A percentile compares a stretch with the other conserved stretches of the same genome.
These are phyloP conservation scores for Tenebrio molitor DNA, from an alignment of 1,140 invertebrate species.

Conservation along the genomic window DNA sequence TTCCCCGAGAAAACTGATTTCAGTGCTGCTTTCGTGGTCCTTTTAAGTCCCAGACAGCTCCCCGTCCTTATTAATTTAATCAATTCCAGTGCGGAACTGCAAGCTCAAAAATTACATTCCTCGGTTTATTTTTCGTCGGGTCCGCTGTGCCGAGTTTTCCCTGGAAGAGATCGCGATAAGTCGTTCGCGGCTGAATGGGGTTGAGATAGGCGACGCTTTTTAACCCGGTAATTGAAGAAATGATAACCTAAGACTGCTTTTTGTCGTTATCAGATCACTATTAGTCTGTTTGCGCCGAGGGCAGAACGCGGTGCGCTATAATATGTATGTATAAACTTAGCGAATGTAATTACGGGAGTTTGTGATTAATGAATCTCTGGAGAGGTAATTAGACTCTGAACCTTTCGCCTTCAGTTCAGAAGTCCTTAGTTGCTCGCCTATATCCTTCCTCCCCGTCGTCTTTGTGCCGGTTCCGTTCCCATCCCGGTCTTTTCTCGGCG, in stretches of 20 bases:
- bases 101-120: slow-evolving; percentile 17
- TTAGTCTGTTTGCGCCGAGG: slow-evolving; percentile 57
- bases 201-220: slow-evolving; percentile 36
- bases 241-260: slow-evolving; percentile 49
- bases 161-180: slow-evolving; percentile 25
- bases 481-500: slow-evolving; percentile 18
- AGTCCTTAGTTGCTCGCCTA: slow-evolving; percentile 43
- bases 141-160: slow-evolving; percentile 11
- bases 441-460: slow-evolving; percentile 40
- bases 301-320: slow-evolving; percentile 50
- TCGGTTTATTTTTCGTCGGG: background rate
- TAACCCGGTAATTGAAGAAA: slow-evolving; percentile 53
- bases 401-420: slow-evolving; percentile 61
- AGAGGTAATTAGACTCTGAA: slow-evolving; percentile 65
- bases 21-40: too few relatives aligned
- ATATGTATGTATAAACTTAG: slow-evolving; percentile 64
- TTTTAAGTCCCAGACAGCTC: slow-evolving; percentile 7
- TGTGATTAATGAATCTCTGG: slow-evolving; percentile 67
- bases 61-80: slow-evolving; percentile 9
- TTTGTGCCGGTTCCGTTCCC: slow-evolving; percentile 31
- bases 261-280: slow-evolving; percentile 59
- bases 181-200: slow-evolving; percentile 17
- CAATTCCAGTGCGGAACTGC: slow-evolving; percentile 6
- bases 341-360: slow-evolving; percentile 66
- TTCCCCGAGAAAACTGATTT: too few relatives aligned